A percentile compares a stretch with the other conserved stretches of the same genome.
Evolutionary conservation across 2,888 invertebrate genomes (phyloP).

Genomic region (Nomada ruficornis): DNA sequence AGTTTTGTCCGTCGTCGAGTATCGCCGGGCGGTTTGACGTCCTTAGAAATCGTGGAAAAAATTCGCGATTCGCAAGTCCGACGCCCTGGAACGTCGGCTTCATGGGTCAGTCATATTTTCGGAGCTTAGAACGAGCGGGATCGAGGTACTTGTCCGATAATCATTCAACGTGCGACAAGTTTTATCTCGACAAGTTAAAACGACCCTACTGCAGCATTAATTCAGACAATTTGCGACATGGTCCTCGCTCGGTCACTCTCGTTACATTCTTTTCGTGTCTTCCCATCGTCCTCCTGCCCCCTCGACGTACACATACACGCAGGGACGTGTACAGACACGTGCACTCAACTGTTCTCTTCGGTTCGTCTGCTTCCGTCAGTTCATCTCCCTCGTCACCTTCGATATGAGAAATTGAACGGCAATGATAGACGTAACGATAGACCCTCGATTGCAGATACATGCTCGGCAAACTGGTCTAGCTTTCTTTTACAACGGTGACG

Average conservation of each 20-base stretch:
- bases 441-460: no score
- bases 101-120: not conserved
- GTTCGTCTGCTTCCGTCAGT: conserved; percentile 28
- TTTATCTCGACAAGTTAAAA: conserved; percentile 69
- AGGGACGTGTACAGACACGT: no score
- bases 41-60: not conserved
- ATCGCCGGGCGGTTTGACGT: not conserved
- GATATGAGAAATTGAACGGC: not conserved
- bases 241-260: conserved; percentile 71
- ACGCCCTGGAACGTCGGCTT: not conserved
- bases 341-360: not conserved
- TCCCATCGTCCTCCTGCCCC: conserved; percentile 40
- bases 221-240: conserved; percentile 81
- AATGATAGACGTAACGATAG: not conserved
- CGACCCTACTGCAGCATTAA: conserved; percentile 79
- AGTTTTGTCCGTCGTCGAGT: conserved; percentile 58
- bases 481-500: no score
- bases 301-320: not conserved
- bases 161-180: conserved; percentile 57
- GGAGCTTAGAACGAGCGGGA: not conserved
- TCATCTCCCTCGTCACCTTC: conserved; percentile 7
- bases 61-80: not conserved
- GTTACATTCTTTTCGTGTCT: conserved; percentile 66
- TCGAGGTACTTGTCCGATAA: conserved; percentile 1
- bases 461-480: not conserved